Evolutionary conservation across 2,113 vertebrate genomes (phyloP).

Genomic region (Natator depressus): DNA sequence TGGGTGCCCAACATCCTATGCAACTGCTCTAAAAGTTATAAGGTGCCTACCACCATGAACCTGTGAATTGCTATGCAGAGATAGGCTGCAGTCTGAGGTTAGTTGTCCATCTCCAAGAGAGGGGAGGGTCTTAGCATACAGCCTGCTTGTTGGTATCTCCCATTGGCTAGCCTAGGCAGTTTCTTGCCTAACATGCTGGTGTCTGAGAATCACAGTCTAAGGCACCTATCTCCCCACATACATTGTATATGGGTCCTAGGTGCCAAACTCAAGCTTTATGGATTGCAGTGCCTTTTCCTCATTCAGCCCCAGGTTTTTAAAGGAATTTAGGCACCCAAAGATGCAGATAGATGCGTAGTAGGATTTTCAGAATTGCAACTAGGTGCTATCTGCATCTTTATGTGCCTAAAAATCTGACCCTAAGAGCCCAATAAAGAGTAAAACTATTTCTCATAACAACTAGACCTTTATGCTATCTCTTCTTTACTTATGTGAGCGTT

Average conservation of each 20-base stretch:
- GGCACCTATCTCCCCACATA: too few species aligned
- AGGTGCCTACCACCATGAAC: not conserved
- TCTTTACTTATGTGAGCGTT: not conserved
- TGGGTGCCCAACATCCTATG: not conserved
- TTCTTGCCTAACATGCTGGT: not conserved
- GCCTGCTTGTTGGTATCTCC: not conserved
- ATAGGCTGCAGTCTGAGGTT: not conserved
- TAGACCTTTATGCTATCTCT: not conserved
- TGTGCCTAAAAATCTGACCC: not conserved
- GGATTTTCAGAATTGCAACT: not conserved
- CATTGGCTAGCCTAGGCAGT: not conserved
- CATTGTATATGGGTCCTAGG: not conserved
- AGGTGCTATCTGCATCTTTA: not conserved
- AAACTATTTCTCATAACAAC: rapidly evolving
- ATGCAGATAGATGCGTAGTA: not conserved
- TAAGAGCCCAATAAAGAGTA: not conserved
- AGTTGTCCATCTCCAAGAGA: not conserved
- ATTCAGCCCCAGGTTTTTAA: not conserved
- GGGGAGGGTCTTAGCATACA: not conserved
- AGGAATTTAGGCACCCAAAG: not conserved
- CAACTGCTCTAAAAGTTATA: not conserved
- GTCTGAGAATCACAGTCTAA: not conserved
- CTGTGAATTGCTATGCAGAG: not conserved
- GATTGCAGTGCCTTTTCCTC: not conserved
- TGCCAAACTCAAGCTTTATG: not conserved